Percentiles rank a stretch among this genome's conserved stretches.
These are phyloP conservation scores for Nothobranchius kuhntae DNA, from an alignment of 2,113 vertebrate species.

Conservation along the genomic window DNA sequence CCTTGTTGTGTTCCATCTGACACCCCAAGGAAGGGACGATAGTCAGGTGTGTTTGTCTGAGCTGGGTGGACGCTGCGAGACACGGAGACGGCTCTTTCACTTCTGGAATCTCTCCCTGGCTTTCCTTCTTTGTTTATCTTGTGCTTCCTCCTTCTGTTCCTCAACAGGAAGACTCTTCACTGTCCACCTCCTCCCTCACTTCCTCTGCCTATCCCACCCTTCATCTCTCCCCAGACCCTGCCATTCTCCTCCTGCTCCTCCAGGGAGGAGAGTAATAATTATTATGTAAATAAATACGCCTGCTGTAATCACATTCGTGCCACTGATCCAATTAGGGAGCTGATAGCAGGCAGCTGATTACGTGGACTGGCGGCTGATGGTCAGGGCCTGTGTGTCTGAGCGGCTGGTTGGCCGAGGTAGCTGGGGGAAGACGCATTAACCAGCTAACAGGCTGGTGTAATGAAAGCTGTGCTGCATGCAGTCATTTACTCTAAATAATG, in stretches of 20 bases:
- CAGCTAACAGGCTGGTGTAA: constrained; percentile 57
- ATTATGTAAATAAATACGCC: constrained; percentile 88
- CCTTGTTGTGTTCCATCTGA: neutral
- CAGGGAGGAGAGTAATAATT: constrained; percentile 83
- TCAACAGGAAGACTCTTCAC: constrained; percentile 62
- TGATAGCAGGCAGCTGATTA: constrained; percentile 76
- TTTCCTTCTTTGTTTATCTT: constrained; percentile 38
- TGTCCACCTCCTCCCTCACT: constrained; percentile 34
- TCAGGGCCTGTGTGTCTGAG: constrained; percentile 74
- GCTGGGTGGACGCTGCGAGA: neutral
- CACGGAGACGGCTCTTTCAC: neutral
- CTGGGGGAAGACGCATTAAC: constrained; percentile 59
- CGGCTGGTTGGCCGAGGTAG: constrained; percentile 38
- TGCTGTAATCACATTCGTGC: constrained; percentile 84
- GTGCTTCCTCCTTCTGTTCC: constrained; percentile 31
- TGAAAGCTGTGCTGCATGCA: constrained; percentile 61
- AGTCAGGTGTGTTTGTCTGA: neutral
- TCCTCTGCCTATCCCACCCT: constrained; percentile 50
- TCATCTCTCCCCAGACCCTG: constrained; percentile 58
- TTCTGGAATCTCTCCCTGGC: neutral
- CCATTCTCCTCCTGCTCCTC: constrained; percentile 56
- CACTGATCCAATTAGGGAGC: constrained; percentile 82
- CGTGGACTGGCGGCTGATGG: constrained; percentile 74
- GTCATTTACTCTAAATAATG: constrained; percentile 67
- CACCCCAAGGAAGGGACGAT: constrained; percentile 5